Conservation (phyloP, 1,140 invertebrate genomes). For the Zaprionus lachaisei region DNA sequence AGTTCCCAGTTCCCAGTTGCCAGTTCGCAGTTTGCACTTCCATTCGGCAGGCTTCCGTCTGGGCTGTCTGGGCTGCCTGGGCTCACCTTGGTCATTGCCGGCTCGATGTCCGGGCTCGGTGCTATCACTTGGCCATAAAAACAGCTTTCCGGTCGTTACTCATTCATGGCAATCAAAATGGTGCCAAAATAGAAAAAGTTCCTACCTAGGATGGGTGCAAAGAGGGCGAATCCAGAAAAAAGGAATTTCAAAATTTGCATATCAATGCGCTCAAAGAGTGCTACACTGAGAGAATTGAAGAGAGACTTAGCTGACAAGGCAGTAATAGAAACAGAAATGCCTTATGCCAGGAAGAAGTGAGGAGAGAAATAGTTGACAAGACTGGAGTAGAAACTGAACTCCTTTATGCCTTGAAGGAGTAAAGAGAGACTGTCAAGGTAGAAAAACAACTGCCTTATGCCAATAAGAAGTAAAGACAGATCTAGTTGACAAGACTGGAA, state of each 20-base stretch:
- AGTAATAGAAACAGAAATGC: too few relatives aligned
- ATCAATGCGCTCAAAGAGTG: constrained; percentile 62
- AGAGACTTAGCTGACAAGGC: too few relatives aligned
- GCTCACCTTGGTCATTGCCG: constrained; percentile 57
- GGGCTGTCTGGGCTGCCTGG: constrained; percentile 2
- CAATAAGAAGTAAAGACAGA: too few relatives aligned
- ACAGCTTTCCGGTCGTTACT: constrained; percentile 82
- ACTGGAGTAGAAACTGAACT: too few relatives aligned
- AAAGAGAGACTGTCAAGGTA: too few relatives aligned
- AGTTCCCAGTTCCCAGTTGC: constrained; percentile 2
- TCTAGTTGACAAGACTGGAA: too few relatives aligned
- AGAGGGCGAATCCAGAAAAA: constrained; percentile 39
- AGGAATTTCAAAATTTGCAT: constrained; percentile 77
- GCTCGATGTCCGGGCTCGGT: constrained; percentile 30
- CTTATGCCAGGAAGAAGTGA: too few relatives aligned
- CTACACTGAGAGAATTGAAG: constrained; percentile 24
- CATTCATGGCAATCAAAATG: constrained; percentile 82
- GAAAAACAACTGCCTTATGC: too few relatives aligned
- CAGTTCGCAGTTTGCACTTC: neutral
- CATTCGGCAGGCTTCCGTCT: constrained; percentile 35
- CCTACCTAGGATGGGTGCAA: constrained; percentile 19
- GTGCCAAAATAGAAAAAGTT: constrained; percentile 79
- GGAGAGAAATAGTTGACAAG: too few relatives aligned
- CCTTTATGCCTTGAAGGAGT: too few relatives aligned
- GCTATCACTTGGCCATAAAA: constrained; percentile 80